A percentile compares a stretch with the other conserved stretches of the same genome.
Evolutionary conservation across 1,140 invertebrate genomes (phyloP).

Genomic region (Mylabris phalerata): DNA sequence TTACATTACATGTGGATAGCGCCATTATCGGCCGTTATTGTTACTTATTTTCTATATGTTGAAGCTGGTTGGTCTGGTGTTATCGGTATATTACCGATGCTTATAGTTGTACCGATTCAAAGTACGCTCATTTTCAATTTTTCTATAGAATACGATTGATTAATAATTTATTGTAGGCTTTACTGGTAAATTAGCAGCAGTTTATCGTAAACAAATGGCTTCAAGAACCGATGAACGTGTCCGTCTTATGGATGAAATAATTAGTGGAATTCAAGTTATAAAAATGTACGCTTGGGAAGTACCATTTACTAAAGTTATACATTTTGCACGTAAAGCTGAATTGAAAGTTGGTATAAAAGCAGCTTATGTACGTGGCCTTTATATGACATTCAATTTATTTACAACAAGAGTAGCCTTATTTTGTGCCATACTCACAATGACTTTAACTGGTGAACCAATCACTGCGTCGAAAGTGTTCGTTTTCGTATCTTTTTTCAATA

Average conservation of each 20-base stretch:
- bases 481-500: no score
- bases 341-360: no score
- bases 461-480: no score
- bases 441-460: no score
- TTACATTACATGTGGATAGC: slow-evolving; percentile 59
- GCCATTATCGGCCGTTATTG: slow-evolving; percentile 55
- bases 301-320: no score
- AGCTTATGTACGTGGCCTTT: no score
- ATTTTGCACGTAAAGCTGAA: no score
- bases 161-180: slow-evolving; percentile 44
- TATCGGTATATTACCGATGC: slow-evolving; percentile 60
- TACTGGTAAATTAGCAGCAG: slow-evolving; percentile 59
- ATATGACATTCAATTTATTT: no score
- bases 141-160: not conserved
- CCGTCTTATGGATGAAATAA: slow-evolving; percentile 70
- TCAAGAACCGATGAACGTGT: slow-evolving; percentile 68
- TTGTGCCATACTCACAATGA: no score
- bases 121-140: slow-evolving; percentile 36
- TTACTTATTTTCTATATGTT: slow-evolving; percentile 56
- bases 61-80: slow-evolving; percentile 59
- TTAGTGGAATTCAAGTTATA: no score
- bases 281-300: no score
- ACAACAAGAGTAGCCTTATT: no score
- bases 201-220: slow-evolving; percentile 56
- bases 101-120: slow-evolving; percentile 68